phyloP scores from a whole-genome alignment of 2,797 vertebrate species.

The Heterohyrax brucei region DNA sequence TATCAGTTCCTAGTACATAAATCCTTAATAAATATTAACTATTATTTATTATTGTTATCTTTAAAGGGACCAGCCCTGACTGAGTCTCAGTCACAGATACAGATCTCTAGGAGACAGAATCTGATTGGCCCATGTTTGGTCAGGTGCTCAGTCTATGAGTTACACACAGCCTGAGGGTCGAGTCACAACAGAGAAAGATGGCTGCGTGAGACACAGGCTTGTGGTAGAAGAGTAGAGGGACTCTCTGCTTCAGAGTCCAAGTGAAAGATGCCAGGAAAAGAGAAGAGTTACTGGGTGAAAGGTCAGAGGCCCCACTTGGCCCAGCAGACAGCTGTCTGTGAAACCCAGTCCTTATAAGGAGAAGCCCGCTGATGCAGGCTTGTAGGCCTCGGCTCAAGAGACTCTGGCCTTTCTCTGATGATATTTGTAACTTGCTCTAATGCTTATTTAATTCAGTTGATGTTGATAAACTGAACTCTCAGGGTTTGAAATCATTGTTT shows the following conservation, averaged over 20 bases:
- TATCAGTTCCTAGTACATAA: not conserved
- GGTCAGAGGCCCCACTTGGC: not conserved
- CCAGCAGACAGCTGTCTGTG: not conserved
- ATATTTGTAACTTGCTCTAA: constrained; percentile 16
- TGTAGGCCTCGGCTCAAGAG: not conserved
- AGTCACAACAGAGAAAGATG: not conserved
- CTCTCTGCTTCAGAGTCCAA: not conserved
- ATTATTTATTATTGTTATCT: not conserved
- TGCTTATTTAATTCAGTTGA: constrained; percentile 48
- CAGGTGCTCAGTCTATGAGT: not conserved
- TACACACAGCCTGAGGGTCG: not conserved
- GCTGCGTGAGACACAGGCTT: not conserved
- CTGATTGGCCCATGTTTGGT: not conserved
- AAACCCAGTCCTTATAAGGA: not conserved
- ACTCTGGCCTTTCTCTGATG: not conserved
- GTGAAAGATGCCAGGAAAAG: not conserved
- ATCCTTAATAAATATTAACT: constrained; percentile 2
- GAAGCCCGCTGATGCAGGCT: not conserved
- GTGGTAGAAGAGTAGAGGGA: not conserved
- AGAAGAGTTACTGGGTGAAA: not conserved
- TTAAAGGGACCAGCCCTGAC: not conserved
- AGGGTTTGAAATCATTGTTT: constrained; percentile 70
- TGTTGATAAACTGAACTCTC: constrained; percentile 38
- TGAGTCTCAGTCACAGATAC: not conserved
- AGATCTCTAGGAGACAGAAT: constrained; percentile 55